Base-by-base conservation (phyloP, 2,888 invertebrate species). In the Notodonta ziczac region DNA sequence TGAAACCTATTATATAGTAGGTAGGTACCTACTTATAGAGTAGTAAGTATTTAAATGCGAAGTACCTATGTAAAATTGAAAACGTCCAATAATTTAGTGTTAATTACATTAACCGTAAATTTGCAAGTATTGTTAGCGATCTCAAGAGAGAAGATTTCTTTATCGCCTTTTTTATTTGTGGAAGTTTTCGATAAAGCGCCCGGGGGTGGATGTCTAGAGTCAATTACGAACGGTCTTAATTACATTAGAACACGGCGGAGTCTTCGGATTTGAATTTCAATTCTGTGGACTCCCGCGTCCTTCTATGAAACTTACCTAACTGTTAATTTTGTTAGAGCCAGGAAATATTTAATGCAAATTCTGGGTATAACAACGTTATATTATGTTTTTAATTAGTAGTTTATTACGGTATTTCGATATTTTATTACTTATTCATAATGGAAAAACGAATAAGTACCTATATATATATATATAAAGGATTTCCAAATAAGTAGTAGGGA, bases 221-320 rank as follows among this genome's bases (percentile, higher is more conserved):
- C 90, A 87, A 90, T 92, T 91, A 90, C 68, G 78, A 72, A 80
- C 74, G 79, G 81, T 80, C 86, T 87, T 91, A 92, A 93, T 93
- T 91, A 86, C 86, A 89, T 91, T 89, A 89, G 84, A 74, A 85
- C 83, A 86, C 86, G 85, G 86, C 81, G 67, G 82, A 87, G 84
- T 84, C 86, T 82, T 78, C 76, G 84, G 80, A 91, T 92, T 92
- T 91, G 89, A 92, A 93, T 91, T 91, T 89, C 90, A 91, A 92
- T 91, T 85, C 82, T 66, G 80, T 73, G 79, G 74, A 80, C 82
- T 78, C 78, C 78, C 84, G 83, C 79, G 82, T 82, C 80, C 82
- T 82, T 77, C 74, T 74, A 80, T 82, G 83, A 85, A 87, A 89
- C 85, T 65, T 54, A 89, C 85, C 63, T 54, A 88, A 86, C 84